Conservation (phyloP, 2,888 invertebrate genomes). For the Xanthorhoe spadicearia region DNA sequence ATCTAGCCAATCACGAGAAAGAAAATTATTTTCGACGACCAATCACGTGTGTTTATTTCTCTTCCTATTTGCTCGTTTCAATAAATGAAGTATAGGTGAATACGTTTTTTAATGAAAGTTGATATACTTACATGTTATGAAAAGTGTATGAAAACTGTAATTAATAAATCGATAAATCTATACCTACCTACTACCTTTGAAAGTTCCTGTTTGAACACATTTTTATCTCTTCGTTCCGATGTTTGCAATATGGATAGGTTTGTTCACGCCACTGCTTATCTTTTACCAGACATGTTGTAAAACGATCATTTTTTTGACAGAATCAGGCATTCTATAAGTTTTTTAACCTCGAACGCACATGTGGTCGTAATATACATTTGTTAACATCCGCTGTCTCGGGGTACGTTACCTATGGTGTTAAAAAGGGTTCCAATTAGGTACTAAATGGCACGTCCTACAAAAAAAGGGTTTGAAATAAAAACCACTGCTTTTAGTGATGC, state of each 20-base stretch:
- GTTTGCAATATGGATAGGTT: slow-evolving; percentile 33
- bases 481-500: neutral
- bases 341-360: slow-evolving; percentile 72
- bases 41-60: no score
- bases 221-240: slow-evolving; percentile 6
- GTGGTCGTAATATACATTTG: slow-evolving; percentile 72
- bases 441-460: slow-evolving; percentile 35
- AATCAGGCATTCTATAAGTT: slow-evolving; percentile 54
- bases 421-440: slow-evolving; percentile 27
- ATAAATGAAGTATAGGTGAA: no score
- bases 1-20: no score
- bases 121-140: no score
- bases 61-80: no score
- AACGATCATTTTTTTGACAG: slow-evolving; percentile 56
- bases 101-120: no score
- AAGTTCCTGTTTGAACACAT: neutral
- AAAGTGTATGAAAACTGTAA: no score
- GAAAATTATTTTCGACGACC: no score
- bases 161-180: no score
- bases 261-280: slow-evolving; percentile 55
- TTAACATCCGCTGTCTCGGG: slow-evolving; percentile 76
- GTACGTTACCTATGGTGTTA: slow-evolving; percentile 59
- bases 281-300: slow-evolving; percentile 62
- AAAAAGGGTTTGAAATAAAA: slow-evolving; percentile 32
- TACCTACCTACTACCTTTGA: no score